Evolutionary conservation across 2,113 vertebrate genomes (phyloP), one percentile per base, ranked within the genome.

Genomic region (Chaenocephalus aceratus): DNA sequence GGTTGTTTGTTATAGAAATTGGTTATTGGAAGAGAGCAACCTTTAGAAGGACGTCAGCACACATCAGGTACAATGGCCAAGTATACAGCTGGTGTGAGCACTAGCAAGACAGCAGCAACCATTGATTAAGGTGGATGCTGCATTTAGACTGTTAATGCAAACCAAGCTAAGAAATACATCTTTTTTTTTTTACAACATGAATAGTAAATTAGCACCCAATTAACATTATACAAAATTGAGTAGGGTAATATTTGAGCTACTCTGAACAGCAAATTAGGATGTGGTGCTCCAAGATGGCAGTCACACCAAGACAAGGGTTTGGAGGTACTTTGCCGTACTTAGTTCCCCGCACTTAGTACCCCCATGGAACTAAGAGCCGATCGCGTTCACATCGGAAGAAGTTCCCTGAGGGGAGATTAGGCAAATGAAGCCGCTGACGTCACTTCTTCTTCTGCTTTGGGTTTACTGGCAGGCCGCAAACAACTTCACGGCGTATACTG

Each of bases 11-110:
- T 65, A 30, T 10, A 52, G 57, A 72, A 62, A n/a, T 21, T 54
- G 64, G 61, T 78, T 82, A 67, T 57, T 60, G 48, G 16, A 51
- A 23, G 16, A 26, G 23, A 59, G 57, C 57, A 67, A 72, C 68
- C 56, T 60, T 66, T 60, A 72, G 65, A 69, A 23, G 14, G 23
- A 84, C 63, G 59, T 64, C 65, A 75, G 45, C 57, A 58, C 65
- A 85, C 54, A 54, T 26, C 63, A 71, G 48, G 65, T 48, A 36
- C 46, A 77, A 68, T 66, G 61, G 23, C 44, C 15, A 6, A 68
- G 26, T 21, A 34, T 65, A 30, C 34, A 71, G 78, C n/a, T 54
- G 21, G 26, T 36, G 57, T 48, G 56, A 72, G 44, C 78, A 59
- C 76, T 61, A 64, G 11, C 14, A 26, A 15, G 7, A 46, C n/a